Evolutionary conservation across 2,888 invertebrate species (phyloP), one percentile per base, ranked within the genome.

Genomic region (Neoitamus cyanurus): DNA sequence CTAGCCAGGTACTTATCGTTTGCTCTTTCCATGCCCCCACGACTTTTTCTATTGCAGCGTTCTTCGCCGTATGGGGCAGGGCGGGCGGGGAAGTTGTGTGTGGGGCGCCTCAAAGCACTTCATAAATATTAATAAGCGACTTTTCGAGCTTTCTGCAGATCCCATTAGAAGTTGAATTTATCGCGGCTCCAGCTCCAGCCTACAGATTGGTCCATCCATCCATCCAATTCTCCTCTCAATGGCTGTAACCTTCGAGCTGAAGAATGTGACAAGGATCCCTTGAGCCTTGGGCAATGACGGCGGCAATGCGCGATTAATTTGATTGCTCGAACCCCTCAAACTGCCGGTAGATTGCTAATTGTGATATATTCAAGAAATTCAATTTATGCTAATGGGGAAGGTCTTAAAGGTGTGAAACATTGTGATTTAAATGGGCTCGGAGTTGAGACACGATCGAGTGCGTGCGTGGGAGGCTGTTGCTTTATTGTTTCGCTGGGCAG

Each of bases 51-150:
- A n/a, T 20, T 58, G 58, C 7, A 58, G 3, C 9, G 25, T 9
- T 42, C 58, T 15, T 58, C 58, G 15, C 15, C 15, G 42, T 15
- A 20, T 48, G 15, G 20, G 2, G 3, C 20, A 42, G 15, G 20
- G 25, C 58, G 58, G 20, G 20, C 7, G 20, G 20, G 20, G 20
- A 48, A 48, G 11, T n/a, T 42, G 42, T 42, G 42, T 42, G 42
- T 42, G 42, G n/a, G 13, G 42, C 58, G 58, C 25, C 58, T 58
- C 25, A 58, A 58, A 58, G 15, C 58, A 2, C 11, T 2, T 58
- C 58, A 58, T 58, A 25, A 58, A 58, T 58, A 58, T 58, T 58
- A 58, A 58, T 58, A 58, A 58, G 58, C 58, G 58, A 58, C 58
- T 58, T 58, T 58, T 58, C 25, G 25, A 58, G 25, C 58, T 58